Evolutionary conservation across 2,888 invertebrate species (phyloP).

Genomic region (Drosophila koepferae): DNA sequence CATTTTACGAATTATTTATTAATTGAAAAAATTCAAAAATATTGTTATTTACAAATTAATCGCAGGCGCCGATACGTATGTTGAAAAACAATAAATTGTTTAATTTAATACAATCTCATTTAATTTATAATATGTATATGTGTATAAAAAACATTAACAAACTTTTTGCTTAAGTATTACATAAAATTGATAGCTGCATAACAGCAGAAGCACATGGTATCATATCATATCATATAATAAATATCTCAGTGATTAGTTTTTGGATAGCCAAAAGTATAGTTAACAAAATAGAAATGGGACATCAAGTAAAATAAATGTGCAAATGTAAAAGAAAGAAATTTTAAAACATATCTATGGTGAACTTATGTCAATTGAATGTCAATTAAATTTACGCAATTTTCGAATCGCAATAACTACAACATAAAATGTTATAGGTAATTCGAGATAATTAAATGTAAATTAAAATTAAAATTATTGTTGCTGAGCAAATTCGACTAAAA

Average conservation of each 20-base stretch:
- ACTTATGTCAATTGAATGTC: not conserved
- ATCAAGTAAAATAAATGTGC: not conserved
- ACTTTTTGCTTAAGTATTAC: conserved; percentile 60
- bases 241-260: conserved; percentile 39
- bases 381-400: not conserved
- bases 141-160: conserved; percentile 70
- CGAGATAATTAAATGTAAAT: not conserved
- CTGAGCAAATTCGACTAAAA: conserved; percentile 8
- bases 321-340: not conserved
- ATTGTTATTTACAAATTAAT: too few species aligned
- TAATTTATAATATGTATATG: conserved; percentile 16
- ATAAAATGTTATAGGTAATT: not conserved
- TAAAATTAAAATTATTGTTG: conserved; percentile 24
- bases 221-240: conserved; percentile 28
- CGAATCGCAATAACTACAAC: not conserved
- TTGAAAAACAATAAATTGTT: not conserved
- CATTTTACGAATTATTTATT: too few species aligned
- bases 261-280: not conserved
- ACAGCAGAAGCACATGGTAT: conserved; percentile 72
- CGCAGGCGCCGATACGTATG: too few species aligned
- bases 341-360: not conserved
- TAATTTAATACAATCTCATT: conserved; percentile 3
- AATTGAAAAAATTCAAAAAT: too few species aligned
- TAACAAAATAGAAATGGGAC: not conserved
- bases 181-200: conserved; percentile 42